Evolutionary conservation across 2,113 vertebrate genomes (phyloP).

Genomic region (Alligator mississippiensis): DNA sequence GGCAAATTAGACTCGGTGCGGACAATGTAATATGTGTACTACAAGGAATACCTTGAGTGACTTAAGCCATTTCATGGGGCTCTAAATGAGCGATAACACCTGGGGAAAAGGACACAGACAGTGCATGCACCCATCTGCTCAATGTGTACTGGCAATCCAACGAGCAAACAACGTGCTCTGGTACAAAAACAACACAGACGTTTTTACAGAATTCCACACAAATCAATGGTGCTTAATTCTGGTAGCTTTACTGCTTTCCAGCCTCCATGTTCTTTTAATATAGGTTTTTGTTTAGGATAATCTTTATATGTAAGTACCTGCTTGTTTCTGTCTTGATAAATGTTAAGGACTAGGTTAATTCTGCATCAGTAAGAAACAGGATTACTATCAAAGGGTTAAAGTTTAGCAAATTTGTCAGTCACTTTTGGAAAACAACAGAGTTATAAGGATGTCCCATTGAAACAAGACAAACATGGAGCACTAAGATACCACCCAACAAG

Average conservation of each 20-base stretch:
- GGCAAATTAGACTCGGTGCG: not conserved
- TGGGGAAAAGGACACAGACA: not conserved
- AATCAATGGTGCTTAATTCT: not conserved
- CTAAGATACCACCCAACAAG: conserved; percentile 78
- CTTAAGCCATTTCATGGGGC: rapidly evolving
- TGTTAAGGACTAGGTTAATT: not conserved
- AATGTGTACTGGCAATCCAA: rapidly evolving
- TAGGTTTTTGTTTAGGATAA: not conserved
- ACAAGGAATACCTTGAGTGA: not conserved
- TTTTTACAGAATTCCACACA: not conserved
- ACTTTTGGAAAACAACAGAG: not conserved
- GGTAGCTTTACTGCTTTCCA: not conserved
- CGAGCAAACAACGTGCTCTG: not conserved
- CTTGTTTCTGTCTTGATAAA: not conserved
- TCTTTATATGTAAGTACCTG: not conserved
- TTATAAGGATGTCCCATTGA: conserved; percentile 12
- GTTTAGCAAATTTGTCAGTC: conserved; percentile 14
- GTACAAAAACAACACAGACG: not conserved
- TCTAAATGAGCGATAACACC: not conserved
- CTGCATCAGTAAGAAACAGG: not conserved
- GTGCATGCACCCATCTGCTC: rapidly evolving
- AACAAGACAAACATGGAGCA: conserved; percentile 42
- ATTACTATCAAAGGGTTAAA: conserved; percentile 1
- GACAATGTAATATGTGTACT: too few species aligned
- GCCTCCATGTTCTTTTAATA: not conserved